Percentiles rank a stretch among this genome's conserved stretches.
phyloP scores from a whole-genome alignment of 1,140 invertebrate genomes.

The Penaeus vannamei region DNA sequence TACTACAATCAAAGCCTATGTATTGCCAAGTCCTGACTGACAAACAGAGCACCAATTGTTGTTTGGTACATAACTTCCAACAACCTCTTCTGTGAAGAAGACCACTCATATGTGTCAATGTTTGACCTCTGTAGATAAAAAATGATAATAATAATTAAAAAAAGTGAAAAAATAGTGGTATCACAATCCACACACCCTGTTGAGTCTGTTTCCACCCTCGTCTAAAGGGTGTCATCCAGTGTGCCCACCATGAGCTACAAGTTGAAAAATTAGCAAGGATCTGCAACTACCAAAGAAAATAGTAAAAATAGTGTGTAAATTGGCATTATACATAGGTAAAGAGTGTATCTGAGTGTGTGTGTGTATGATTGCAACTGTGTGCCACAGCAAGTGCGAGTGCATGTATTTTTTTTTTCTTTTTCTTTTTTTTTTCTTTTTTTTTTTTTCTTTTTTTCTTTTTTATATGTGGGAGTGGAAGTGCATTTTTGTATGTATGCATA shows the following conservation, averaged over 20 bases:
- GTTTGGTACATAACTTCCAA: slow-evolving; percentile 65
- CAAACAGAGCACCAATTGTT: slow-evolving; percentile 64
- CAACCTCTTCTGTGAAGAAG: slow-evolving; percentile 59
- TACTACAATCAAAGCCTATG: slow-evolving; percentile 65
- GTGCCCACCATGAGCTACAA: slow-evolving; percentile 24
- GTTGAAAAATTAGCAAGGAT: neutral
- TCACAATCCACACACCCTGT: slow-evolving; percentile 27
- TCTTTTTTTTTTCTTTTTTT: no score
- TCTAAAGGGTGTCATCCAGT: slow-evolving; percentile 32
- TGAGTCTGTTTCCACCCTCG: slow-evolving; percentile 31
- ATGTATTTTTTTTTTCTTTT: no score
- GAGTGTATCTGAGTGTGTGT: no score
- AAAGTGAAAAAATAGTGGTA: slow-evolving; percentile 2
- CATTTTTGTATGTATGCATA: no score
- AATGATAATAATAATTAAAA: slow-evolving; percentile 46
- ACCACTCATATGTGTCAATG: slow-evolving; percentile 58
- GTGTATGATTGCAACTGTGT: no score
- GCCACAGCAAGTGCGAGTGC: no score
- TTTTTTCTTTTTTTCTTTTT: no score
- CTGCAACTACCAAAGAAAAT: neutral
- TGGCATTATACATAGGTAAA: no score
- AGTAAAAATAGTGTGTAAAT: no score
- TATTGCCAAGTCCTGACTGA: slow-evolving; percentile 66
- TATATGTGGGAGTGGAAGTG: no score
- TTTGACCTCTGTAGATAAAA: slow-evolving; percentile 51